phyloP scores from a whole-genome alignment of 37 sponge, comb jelly and placozoan species.

The Agelas oroides region DNA sequence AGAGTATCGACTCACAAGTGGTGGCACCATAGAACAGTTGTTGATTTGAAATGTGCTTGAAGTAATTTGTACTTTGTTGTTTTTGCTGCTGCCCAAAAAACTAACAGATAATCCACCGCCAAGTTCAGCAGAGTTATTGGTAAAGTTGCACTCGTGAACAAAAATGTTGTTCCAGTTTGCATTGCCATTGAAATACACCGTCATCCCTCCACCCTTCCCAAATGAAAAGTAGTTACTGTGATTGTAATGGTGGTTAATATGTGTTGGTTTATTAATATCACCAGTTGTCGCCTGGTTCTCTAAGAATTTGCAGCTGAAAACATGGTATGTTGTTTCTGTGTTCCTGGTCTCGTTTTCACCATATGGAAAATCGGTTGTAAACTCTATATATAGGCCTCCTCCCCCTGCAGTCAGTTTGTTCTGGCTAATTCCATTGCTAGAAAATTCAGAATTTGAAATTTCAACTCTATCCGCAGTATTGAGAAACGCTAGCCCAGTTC shows the following conservation, averaged over 20 bases:
- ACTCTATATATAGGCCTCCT: constrained; percentile 12
- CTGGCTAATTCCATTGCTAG: background rate
- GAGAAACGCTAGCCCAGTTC: constrained; percentile 9
- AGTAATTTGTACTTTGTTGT: background rate
- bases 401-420: too few species aligned
- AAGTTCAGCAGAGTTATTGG: too few species aligned
- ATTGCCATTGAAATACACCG: too few species aligned
- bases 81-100: background rate
- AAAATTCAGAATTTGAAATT: background rate
- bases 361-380: background rate
- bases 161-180: too few species aligned
- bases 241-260: too few species aligned
- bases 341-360: too few species aligned
- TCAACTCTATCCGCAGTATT: background rate
- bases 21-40: background rate
- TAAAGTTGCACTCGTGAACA: too few species aligned
- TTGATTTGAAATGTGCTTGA: background rate
- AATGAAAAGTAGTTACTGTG: background rate
- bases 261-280: too few species aligned
- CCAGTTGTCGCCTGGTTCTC: background rate
- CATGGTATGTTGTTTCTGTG: constrained; percentile 2
- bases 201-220: background rate
- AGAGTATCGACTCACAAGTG: background rate
- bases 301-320: background rate
- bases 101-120: background rate